Percentiles rank a stretch among this genome's conserved stretches.
These are phyloP conservation scores for Sussaba pulchella DNA, from an alignment of 2,888 invertebrate genomes.

Conservation along the genomic window DNA sequence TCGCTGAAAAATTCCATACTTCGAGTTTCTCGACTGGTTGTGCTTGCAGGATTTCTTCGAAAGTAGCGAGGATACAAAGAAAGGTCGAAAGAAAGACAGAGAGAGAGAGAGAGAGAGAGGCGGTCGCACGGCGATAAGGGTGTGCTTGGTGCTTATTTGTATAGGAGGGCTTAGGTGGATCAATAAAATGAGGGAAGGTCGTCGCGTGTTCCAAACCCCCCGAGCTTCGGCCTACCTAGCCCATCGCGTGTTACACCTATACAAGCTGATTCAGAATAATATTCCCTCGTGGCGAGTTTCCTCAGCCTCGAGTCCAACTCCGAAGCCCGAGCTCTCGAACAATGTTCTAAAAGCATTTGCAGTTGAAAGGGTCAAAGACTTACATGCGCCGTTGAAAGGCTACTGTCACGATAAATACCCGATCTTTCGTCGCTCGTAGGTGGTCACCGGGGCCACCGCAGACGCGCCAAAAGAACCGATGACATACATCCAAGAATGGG, in stretches of 20 bases:
- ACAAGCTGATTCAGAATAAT: constrained; percentile 54
- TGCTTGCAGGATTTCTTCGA: constrained; percentile 73
- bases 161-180: constrained; percentile 79
- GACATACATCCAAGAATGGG: constrained; percentile 18
- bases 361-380: constrained; percentile 38
- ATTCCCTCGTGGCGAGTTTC: constrained; percentile 6
- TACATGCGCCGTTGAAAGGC: constrained; percentile 31
- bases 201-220: constrained; percentile 80
- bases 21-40: constrained; percentile 27
- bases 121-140: constrained; percentile 69
- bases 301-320: not conserved
- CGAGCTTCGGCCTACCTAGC: constrained; percentile 75
- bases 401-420: constrained; percentile 24
- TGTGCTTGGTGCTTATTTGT: constrained; percentile 79
- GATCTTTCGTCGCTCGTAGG: constrained; percentile 21
- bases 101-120: constrained; percentile 6
- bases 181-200: constrained; percentile 83
- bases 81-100: constrained; percentile 1
- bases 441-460: constrained; percentile 35
- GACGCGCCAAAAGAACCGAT: constrained; percentile 48
- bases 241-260: constrained; percentile 64
- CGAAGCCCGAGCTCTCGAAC: constrained; percentile 8
- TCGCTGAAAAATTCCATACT: constrained; percentile 47
- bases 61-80: constrained; percentile 67
- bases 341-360: constrained; percentile 28